A percentile compares a stretch with the other conserved stretches of the same genome.
These are phyloP conservation scores for Leucoraja ocellata DNA, from an alignment of 2,797 vertebrate genomes.

Conservation along the genomic window DNA sequence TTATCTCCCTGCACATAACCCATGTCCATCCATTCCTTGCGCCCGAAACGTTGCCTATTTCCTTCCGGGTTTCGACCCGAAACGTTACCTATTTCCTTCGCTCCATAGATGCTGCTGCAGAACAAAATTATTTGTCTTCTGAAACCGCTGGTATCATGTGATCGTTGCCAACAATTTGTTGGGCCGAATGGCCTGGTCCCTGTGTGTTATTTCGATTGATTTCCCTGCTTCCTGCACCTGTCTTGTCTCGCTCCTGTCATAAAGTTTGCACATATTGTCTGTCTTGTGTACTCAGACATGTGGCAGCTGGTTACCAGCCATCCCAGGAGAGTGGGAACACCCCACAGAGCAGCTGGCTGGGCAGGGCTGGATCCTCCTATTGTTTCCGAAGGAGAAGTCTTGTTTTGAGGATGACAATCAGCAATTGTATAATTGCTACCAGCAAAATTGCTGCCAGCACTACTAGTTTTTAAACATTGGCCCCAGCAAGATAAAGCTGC, in stretches of 20 bases:
- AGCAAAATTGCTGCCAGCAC: constrained; percentile 1
- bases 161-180: background rate
- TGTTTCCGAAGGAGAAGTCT: background rate
- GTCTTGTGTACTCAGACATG: background rate
- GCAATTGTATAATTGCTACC: background rate
- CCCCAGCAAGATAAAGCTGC: background rate
- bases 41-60: too few relatives aligned
- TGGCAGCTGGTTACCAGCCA: constrained; percentile 21
- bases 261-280: constrained; percentile 1
- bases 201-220: background rate
- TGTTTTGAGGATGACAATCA: background rate
- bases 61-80: too few relatives aligned
- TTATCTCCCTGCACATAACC: too few relatives aligned
- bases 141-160: too few relatives aligned
- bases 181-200: background rate
- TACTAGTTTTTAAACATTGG: background rate
- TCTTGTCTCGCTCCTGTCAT: background rate
- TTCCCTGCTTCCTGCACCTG: background rate
- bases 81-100: too few relatives aligned
- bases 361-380: background rate
- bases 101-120: too few relatives aligned
- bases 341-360: background rate
- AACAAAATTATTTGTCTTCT: too few relatives aligned
- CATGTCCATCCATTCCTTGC: too few relatives aligned
- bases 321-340: background rate